phyloP scores from a whole-genome alignment of 1,140 invertebrate species.

The Anoplolepis gracilipes region DNA sequence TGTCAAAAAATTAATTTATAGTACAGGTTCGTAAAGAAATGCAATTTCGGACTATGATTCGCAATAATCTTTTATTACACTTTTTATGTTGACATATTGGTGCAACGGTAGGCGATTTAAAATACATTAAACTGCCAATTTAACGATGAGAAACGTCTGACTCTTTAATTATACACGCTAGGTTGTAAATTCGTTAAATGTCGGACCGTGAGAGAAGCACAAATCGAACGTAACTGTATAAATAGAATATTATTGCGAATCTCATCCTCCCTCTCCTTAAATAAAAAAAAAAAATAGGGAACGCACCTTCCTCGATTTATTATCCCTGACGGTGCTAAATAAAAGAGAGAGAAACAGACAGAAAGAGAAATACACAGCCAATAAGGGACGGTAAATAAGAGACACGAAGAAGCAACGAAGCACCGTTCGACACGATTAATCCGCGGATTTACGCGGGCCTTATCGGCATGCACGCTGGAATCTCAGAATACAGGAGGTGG shows the following conservation, averaged over 20 bases:
- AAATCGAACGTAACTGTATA: conserved; percentile 20
- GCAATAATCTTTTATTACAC: background rate
- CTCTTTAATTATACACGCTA: background rate
- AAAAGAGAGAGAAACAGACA: conserved; percentile 11
- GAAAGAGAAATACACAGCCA: background rate
- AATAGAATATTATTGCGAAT: conserved; percentile 6
- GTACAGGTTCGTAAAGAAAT: background rate
- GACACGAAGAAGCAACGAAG: conserved; percentile 38
- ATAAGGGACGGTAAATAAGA: conserved; percentile 29
- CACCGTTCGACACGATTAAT: conserved; percentile 61
- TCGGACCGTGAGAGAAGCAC: background rate
- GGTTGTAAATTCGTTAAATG: conserved; percentile 22
- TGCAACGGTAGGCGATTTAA: background rate
- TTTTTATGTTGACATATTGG: background rate
- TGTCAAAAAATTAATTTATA: background rate
- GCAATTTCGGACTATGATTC: background rate
- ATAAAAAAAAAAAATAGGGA: conserved; percentile 47
- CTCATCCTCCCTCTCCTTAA: too few relatives aligned
- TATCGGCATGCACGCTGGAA: conserved; percentile 3
- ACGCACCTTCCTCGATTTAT: conserved; percentile 17
- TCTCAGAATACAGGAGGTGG: conserved; percentile 19
- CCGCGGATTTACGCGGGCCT: conserved; percentile 52
- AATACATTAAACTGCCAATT: conserved; percentile 5
- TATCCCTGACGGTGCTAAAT: conserved; percentile 26
- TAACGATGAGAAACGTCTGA: background rate